phyloP scores from a whole-genome alignment of 2,113 vertebrate genomes.

The Nyctibius bracteatus region DNA sequence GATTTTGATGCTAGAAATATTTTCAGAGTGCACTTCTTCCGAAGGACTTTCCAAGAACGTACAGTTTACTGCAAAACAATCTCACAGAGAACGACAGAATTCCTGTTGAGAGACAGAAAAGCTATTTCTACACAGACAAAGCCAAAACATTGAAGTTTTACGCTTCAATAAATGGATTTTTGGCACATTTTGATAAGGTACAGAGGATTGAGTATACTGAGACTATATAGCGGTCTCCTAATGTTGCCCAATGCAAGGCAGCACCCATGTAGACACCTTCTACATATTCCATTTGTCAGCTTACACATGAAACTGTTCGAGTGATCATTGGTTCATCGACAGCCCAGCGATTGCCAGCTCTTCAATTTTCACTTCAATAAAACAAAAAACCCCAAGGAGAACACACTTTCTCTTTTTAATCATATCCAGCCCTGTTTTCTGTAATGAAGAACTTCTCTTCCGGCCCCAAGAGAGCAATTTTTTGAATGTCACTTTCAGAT shows the following conservation, averaged over 20 bases:
- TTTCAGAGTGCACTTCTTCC: neutral
- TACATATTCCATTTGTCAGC: neutral
- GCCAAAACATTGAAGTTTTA: neutral
- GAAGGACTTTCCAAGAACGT: neutral
- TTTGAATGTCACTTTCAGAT: constrained; percentile 4
- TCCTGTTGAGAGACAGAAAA: neutral
- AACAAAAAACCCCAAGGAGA: constrained; percentile 1
- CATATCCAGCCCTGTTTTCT: neutral
- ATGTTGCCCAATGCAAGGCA: neutral
- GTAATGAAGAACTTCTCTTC: neutral
- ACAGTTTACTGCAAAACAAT: neutral
- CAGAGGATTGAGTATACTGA: neutral
- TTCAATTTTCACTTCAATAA: constrained; percentile 9
- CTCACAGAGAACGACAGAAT: neutral
- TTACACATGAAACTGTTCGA: neutral
- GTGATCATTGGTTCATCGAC: neutral
- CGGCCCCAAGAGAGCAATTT: neutral
- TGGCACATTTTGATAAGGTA: neutral
- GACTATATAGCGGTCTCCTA: neutral
- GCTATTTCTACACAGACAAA: neutral
- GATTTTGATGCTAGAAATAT: neutral
- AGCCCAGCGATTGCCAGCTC: neutral
- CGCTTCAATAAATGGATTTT: neutral
- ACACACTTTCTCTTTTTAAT: neutral
- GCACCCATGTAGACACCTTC: neutral